These are phyloP conservation scores for Anarsia innoxiella DNA, from an alignment of 2,888 invertebrate genomes.

Conservation along the genomic window DNA sequence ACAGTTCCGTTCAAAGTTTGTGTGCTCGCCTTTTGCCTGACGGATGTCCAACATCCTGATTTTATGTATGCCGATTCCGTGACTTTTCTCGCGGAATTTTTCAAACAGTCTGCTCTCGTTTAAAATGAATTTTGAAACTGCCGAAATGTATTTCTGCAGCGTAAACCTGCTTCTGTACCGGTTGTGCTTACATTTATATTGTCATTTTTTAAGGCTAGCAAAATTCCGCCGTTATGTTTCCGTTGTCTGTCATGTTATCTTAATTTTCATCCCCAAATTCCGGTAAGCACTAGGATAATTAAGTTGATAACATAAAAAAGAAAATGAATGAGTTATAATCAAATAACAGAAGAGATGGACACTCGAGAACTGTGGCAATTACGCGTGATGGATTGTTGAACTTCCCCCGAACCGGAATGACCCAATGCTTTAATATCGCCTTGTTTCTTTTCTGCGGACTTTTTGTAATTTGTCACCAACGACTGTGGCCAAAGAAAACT, in stretches of 20 bases:
- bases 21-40: constrained; percentile 49
- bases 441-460: constrained; percentile 47
- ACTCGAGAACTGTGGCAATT: constrained; percentile 53
- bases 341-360: constrained; percentile 45
- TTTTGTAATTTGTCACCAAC: constrained; percentile 47
- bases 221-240: too few species aligned
- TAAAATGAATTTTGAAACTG: too few species aligned
- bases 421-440: constrained; percentile 56
- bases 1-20: constrained; percentile 56
- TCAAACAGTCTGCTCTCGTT: constrained; percentile 1
- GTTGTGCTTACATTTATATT: too few species aligned
- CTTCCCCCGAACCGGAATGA: constrained; percentile 46
- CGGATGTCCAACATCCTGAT: constrained; percentile 47
- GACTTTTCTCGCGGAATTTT: constrained; percentile 10
- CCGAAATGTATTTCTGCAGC: too few species aligned
- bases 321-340: constrained; percentile 47
- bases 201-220: too few species aligned
- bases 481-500: constrained; percentile 8
- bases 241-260: too few species aligned
- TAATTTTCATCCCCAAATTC: too few species aligned
- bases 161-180: too few species aligned
- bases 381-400: constrained; percentile 62
- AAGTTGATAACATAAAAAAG: constrained; percentile 15
- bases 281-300: too few species aligned
- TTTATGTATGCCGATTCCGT: constrained; percentile 31